These are phyloP conservation scores for Erebia aethiops DNA, from an alignment of 2,888 invertebrate genomes.

Conservation along the genomic window DNA sequence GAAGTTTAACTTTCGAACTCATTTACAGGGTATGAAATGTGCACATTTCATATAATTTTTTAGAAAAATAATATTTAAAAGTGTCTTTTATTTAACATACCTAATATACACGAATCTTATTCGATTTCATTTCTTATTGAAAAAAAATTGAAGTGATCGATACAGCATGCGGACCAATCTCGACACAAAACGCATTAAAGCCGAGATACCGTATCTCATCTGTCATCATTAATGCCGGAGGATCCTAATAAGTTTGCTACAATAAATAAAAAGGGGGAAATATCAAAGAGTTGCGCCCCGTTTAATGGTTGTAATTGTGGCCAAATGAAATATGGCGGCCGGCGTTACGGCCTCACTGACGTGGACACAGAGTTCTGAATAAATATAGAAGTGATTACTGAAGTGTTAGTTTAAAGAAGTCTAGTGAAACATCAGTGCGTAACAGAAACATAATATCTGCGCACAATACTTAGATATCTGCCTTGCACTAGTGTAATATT, in stretches of 20 bases:
- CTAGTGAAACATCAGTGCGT: no score
- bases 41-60: no score
- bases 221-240: constrained; percentile 82
- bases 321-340: constrained; percentile 75
- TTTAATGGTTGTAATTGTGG: constrained; percentile 81
- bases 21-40: no score
- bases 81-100: no score
- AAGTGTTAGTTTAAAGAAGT: no score
- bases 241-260: constrained; percentile 80
- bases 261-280: constrained; percentile 74
- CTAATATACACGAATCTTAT: background rate
- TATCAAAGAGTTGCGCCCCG: constrained; percentile 79
- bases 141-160: constrained; percentile 47
- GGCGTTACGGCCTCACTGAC: constrained; percentile 59
- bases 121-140: background rate
- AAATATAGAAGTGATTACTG: no score
- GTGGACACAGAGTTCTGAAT: constrained; percentile 31
- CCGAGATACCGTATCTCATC: constrained; percentile 70
- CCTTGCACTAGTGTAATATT: no score
- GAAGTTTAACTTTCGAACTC: no score
- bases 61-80: no score
- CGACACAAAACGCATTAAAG: constrained; percentile 68
- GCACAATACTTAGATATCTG: no score
- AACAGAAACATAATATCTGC: no score
- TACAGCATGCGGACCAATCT: constrained; percentile 57